phyloP scores from a whole-genome alignment of 2,888 invertebrate genomes.

The Eupithecia exiguata region DNA sequence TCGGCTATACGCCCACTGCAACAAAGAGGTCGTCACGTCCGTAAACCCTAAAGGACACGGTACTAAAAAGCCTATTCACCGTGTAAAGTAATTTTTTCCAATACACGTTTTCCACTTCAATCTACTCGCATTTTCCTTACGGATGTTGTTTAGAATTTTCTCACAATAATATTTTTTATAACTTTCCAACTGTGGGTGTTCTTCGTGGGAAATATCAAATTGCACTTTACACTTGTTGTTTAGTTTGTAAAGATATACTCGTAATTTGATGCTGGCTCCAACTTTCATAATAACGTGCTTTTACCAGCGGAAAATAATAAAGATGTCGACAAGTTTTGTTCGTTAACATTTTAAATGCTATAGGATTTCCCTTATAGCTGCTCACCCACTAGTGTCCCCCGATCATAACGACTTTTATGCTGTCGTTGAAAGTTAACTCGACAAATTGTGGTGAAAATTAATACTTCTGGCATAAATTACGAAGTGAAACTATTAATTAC shows the following conservation, averaged over 20 bases:
- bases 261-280: not conserved
- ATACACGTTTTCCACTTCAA: not conserved
- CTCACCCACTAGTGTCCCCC: not conserved
- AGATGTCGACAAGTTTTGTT: not conserved
- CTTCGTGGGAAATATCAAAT: not conserved
- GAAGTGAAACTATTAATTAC: not conserved
- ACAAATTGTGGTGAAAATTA: constrained; percentile 3
- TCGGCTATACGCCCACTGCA: not conserved
- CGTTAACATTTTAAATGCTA: not conserved
- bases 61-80: not conserved
- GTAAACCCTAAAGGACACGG: not conserved
- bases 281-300: not conserved
- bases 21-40: not conserved
- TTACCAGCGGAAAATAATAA: not conserved
- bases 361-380: not conserved
- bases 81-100: not conserved
- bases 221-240: constrained; percentile 2
- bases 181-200: constrained; percentile 12
- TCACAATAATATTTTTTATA: constrained; percentile 17
- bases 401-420: not conserved
- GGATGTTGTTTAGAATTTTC: constrained; percentile 21
- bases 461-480: not conserved
- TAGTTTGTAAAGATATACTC: constrained; percentile 2
- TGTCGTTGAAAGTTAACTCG: not conserved
- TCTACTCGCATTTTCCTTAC: constrained; percentile 15